Evolutionary conservation across 2,888 invertebrate species (phyloP).

Genomic region (Brachynemurus nebulosus): DNA sequence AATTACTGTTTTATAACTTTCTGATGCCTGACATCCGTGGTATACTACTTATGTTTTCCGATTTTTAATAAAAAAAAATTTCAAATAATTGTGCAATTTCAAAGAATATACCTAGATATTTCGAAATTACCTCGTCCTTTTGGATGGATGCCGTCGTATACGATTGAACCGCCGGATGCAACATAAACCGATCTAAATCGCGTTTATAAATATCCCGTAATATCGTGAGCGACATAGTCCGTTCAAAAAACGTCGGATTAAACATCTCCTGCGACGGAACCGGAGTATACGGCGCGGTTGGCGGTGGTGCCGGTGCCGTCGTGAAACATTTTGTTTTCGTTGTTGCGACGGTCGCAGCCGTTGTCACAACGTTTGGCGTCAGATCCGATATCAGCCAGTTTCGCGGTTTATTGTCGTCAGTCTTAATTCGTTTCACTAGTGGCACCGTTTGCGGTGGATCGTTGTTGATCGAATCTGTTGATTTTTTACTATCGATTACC

Average conservation of each 20-base stretch:
- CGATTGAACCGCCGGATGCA: not conserved
- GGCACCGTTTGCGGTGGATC: not conserved
- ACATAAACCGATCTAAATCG: slow-evolving; percentile 1
- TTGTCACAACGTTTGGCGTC: not conserved
- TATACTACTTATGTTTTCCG: no score
- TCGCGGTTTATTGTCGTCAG: slow-evolving; percentile 4
- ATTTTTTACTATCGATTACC: not conserved
- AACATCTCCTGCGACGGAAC: not conserved
- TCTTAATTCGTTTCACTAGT: slow-evolving; percentile 3
- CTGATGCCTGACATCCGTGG: no score
- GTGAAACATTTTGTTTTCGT: not conserved
- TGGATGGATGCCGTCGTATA: no score
- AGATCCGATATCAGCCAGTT: slow-evolving; percentile 7
- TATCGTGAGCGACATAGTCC: not conserved
- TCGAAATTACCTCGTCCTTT: not conserved
- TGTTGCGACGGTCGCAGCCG: not conserved
- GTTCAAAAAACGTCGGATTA: not conserved
- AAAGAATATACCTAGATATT: not conserved
- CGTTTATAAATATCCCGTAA: slow-evolving; percentile 2
- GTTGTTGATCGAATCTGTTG: not conserved
- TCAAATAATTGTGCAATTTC: not conserved
- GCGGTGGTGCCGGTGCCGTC: not conserved
- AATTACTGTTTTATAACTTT: no score
- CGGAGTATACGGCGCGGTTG: not conserved
- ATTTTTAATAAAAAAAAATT: no score